A percentile compares a stretch with the other conserved stretches of the same genome.
These are phyloP conservation scores for Entomyzon cyanotis DNA, from an alignment of 2,113 vertebrate genomes.

Conservation along the genomic window DNA sequence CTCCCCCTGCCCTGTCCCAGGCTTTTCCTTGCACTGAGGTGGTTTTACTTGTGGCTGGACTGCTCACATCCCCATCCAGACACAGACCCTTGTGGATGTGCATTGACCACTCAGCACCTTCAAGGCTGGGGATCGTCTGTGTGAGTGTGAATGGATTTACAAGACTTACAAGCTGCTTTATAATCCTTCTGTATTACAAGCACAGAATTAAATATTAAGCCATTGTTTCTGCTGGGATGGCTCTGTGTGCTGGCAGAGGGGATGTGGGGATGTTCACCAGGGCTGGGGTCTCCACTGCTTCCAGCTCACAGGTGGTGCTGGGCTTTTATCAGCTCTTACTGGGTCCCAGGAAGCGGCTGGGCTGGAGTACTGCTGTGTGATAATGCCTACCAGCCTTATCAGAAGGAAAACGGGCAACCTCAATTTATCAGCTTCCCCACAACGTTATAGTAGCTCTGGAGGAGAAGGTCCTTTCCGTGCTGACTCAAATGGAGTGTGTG, in stretches of 20 bases:
- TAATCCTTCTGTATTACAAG: neutral
- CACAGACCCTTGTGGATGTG: fast-evolving
- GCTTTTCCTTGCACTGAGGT: fast-evolving
- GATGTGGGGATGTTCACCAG: neutral
- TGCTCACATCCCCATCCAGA: fast-evolving
- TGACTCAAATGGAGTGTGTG: neutral
- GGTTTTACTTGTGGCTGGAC: neutral
- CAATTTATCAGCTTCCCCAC: neutral
- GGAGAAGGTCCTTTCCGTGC: constrained; percentile 5
- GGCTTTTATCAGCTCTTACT: neutral
- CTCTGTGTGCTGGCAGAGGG: fast-evolving
- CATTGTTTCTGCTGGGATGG: neutral
- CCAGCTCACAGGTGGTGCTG: fast-evolving
- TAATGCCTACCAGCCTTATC: neutral
- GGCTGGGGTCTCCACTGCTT: neutral
- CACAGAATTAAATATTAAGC: neutral
- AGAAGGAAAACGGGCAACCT: neutral
- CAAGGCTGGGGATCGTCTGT: neutral
- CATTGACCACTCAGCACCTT: fast-evolving
- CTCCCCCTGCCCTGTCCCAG: neutral
- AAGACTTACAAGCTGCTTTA: neutral
- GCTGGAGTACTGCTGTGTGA: neutral
- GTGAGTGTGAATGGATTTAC: neutral
- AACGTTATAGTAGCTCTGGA: neutral
- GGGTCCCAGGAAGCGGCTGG: neutral